A percentile compares a stretch with the other conserved stretches of the same genome.
phyloP scores from a whole-genome alignment of 2,113 vertebrate species.

The Aldabrachelys gigantea region DNA sequence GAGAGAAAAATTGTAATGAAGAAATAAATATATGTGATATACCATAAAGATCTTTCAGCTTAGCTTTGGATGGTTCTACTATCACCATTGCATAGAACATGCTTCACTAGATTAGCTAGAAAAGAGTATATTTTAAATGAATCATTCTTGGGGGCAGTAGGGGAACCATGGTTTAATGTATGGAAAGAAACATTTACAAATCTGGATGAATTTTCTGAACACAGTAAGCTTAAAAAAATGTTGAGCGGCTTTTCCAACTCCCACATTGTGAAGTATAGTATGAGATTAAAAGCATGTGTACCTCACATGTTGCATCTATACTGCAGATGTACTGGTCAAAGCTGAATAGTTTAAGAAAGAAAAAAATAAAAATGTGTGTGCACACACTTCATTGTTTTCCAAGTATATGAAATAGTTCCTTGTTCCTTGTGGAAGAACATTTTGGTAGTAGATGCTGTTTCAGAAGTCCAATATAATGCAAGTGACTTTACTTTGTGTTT shows the following conservation, averaged over 20 bases:
- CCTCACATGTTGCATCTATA: rapidly evolving
- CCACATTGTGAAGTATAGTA: rapidly evolving
- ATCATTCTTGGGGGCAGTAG: neutral
- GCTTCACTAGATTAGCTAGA: neutral
- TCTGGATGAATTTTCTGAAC: neutral
- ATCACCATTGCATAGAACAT: neutral
- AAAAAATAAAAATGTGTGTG: neutral
- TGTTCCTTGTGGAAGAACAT: neutral
- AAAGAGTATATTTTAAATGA: neutral
- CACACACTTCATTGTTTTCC: neutral
- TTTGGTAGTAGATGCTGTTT: neutral
- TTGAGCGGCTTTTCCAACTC: neutral
- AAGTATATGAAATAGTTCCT: neutral
- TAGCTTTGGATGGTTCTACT: rapidly evolving
- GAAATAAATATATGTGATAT: neutral
- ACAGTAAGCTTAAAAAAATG: neutral
- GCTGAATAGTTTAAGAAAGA: neutral
- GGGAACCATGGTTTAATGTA: neutral
- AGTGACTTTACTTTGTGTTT: neutral
- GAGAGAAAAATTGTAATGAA: neutral
- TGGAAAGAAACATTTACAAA: neutral
- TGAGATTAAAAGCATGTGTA: neutral
- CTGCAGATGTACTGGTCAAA: rapidly evolving
- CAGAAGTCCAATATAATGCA: neutral
- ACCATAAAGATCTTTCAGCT: neutral